Evolutionary conservation across 2,888 invertebrate species (phyloP).

Genomic region (Polyommatus iphigenia): DNA sequence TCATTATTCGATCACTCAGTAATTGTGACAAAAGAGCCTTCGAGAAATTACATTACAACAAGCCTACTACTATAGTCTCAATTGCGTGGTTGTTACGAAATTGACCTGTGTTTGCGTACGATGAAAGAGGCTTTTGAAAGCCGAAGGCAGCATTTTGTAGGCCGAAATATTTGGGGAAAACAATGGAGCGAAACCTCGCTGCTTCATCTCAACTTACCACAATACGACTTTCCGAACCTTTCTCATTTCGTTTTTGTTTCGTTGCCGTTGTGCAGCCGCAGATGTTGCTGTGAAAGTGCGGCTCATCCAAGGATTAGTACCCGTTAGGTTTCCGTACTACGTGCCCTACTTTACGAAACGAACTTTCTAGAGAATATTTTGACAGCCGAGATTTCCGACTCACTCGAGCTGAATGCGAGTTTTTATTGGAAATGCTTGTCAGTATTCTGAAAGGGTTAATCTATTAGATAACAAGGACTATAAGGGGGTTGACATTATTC

Average conservation of each 20-base stretch:
- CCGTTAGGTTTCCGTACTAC: conserved; percentile 70
- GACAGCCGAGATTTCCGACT: conserved; percentile 34
- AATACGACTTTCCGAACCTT: conserved; percentile 73
- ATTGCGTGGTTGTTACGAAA: neutral
- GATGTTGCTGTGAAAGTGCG: conserved; percentile 67
- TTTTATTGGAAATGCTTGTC: neutral
- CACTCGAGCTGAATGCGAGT: neutral
- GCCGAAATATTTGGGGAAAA: conserved; percentile 39
- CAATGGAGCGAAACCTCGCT: conserved; percentile 46
- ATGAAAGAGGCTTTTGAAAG: conserved; percentile 29
- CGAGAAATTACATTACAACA: neutral
- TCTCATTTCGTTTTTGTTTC: conserved; percentile 78
- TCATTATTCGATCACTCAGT: neutral
- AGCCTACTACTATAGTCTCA: neutral
- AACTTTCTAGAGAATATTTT: conserved; percentile 36
- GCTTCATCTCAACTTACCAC: conserved; percentile 67
- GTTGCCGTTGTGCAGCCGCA: conserved; percentile 60
- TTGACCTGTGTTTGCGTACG: neutral
- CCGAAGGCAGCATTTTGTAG: conserved; percentile 38
- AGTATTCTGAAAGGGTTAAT: neutral
- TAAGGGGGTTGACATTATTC: neutral
- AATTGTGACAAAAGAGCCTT: neutral
- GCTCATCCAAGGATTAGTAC: conserved; percentile 76
- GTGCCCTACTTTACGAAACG: conserved; percentile 58
- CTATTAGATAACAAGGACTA: neutral